These are phyloP conservation scores for Aphelenchoides fujianensis DNA, from an alignment of 1,140 invertebrate genomes.

Conservation along the genomic window DNA sequence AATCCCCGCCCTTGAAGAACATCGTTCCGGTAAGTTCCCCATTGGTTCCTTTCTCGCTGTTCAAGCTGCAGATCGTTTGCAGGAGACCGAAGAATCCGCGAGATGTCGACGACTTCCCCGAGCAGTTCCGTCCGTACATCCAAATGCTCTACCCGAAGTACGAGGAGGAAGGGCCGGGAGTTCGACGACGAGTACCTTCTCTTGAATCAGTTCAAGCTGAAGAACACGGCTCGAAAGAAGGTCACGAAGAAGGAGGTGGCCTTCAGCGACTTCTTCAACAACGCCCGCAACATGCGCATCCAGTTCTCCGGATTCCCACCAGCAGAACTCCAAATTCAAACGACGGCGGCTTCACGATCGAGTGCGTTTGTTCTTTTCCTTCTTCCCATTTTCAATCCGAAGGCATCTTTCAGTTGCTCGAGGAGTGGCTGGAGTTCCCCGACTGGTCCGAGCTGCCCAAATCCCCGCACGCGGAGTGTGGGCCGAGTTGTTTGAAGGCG, in stretches of 20 bases:
- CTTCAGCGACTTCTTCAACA: slow-evolving; percentile 24
- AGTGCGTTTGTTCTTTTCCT: too few relatives aligned
- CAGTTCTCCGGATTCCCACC: not conserved
- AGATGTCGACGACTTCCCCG: not conserved
- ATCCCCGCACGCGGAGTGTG: not conserved
- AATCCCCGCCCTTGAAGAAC: slow-evolving; percentile 22
- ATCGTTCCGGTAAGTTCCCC: not conserved
- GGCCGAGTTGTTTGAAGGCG: not conserved
- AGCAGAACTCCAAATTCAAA: not conserved
- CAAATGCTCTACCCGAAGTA: slow-evolving; percentile 22
- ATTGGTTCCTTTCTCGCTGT: not conserved
- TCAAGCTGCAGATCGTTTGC: not conserved
- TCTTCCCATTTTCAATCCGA: too few relatives aligned
- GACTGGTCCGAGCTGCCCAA: not conserved
- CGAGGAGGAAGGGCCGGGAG: not conserved
- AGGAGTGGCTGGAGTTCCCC: slow-evolving; percentile 12
- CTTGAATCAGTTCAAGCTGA: slow-evolving; percentile 16
- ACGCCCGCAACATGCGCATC: slow-evolving; percentile 14
- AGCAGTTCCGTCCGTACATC: slow-evolving; percentile 3
- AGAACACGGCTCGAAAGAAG: slow-evolving; percentile 20
- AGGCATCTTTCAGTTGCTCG: slow-evolving; percentile 9
- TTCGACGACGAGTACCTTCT: slow-evolving; percentile 12
- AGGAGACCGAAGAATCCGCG: not conserved
- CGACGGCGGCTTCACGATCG: not conserved
- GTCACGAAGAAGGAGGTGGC: slow-evolving; percentile 13